A percentile compares a stretch with the other conserved stretches of the same genome.
Conservation (phyloP, 2,113 vertebrate genomes). For the Butorides virescens region DNA sequence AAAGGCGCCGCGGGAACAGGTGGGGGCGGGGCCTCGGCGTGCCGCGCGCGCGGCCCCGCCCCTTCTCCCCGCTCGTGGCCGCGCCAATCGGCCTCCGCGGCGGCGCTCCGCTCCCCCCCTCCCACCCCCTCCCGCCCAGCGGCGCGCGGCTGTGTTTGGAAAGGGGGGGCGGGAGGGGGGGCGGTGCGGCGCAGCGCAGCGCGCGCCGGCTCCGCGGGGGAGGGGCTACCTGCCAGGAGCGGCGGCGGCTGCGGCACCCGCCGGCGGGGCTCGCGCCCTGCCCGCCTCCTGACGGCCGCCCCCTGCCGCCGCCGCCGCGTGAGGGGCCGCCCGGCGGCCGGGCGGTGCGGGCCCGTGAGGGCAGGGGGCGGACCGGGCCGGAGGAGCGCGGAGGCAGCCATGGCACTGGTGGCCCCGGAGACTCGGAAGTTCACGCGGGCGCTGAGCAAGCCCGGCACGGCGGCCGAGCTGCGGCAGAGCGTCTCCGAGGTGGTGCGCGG, state of each 20-base stretch:
- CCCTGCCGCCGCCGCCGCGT: background rate
- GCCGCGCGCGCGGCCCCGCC: background rate
- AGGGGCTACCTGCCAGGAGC: background rate
- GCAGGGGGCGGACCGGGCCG: background rate
- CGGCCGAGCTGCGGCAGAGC: conserved; percentile 94
- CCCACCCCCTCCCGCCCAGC: background rate
- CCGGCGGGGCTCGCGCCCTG: background rate
- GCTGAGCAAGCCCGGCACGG: conserved; percentile 93
- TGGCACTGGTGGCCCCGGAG: conserved; percentile 74
- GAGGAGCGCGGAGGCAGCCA: background rate
- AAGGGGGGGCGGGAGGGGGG: background rate
- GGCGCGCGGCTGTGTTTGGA: background rate
- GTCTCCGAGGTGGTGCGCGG: conserved; percentile 94
- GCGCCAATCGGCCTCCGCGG: background rate
- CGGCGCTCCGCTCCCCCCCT: too few relatives aligned
- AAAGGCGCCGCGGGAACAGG: background rate
- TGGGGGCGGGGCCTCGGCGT: background rate
- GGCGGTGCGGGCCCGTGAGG: background rate
- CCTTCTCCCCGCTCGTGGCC: background rate
- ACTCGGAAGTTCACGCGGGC: conserved; percentile 93
- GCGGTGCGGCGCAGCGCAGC: background rate
- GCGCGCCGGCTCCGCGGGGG: background rate
- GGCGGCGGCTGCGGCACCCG: background rate
- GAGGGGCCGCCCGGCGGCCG: background rate
- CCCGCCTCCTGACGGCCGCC: background rate